A percentile compares a stretch with the other conserved stretches of the same genome.
These are phyloP conservation scores for Condylostylus longicornis DNA, from an alignment of 1,140 invertebrate genomes.

Conservation along the genomic window DNA sequence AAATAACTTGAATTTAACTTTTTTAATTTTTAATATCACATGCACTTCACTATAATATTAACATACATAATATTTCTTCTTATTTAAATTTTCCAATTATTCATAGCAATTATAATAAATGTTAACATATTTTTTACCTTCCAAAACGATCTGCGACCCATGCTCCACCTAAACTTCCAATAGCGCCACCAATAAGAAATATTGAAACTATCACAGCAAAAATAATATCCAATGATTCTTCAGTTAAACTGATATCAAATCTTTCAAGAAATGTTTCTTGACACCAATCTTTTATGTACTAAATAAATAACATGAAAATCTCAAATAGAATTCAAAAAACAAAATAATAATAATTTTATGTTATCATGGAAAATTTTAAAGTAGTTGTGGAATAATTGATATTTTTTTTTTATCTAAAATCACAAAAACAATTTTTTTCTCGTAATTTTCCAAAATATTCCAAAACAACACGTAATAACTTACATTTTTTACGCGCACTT, in stretches of 20 bases:
- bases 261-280: constrained; percentile 44
- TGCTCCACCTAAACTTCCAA: constrained; percentile 53
- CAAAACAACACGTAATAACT: no score
- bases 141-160: constrained; percentile 52
- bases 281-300: constrained; percentile 55
- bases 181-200: constrained; percentile 61
- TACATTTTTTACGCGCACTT: no score
- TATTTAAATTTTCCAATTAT: background rate
- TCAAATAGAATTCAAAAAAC: constrained; percentile 11
- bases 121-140: constrained; percentile 36
- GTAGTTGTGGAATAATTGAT: no score
- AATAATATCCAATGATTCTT: constrained; percentile 42
- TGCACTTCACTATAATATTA: no score
- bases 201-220: constrained; percentile 66
- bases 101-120: background rate
- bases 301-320: constrained; percentile 7
- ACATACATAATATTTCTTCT: background rate
- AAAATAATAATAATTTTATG: no score
- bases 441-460: background rate
- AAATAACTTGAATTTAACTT: no score
- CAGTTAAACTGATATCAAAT: constrained; percentile 37
- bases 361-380: no score
- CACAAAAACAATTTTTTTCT: no score
- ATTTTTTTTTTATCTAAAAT: no score
- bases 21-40: no score